phyloP scores from a whole-genome alignment of 2,113 vertebrate species.

The Poeciliopsis turrubarensis region DNA sequence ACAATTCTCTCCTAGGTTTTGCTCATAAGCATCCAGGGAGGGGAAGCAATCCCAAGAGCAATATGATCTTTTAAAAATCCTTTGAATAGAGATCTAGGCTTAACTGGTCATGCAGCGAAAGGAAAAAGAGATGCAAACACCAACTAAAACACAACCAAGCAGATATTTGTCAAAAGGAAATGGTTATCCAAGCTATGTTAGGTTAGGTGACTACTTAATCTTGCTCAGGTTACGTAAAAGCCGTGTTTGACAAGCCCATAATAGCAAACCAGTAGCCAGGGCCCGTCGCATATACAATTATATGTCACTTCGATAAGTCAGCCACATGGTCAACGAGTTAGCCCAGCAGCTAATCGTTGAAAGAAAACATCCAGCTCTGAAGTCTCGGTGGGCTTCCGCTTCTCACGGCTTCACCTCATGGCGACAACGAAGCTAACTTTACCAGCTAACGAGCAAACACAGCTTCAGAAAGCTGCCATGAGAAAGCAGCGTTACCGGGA shows the following conservation, averaged over 20 bases:
- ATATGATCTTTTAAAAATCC: not conserved
- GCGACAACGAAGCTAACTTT: slow-evolving; percentile 66
- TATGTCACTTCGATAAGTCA: slow-evolving; percentile 25
- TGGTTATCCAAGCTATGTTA: slow-evolving; percentile 43
- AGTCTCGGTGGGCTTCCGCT: slow-evolving; percentile 66
- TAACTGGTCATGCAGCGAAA: not conserved
- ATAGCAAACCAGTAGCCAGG: slow-evolving; percentile 49
- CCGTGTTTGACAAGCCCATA: slow-evolving; percentile 44
- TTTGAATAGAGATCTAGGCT: fast-evolving
- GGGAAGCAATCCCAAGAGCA: not conserved
- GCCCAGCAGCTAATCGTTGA: slow-evolving; percentile 51
- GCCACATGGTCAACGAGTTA: slow-evolving; percentile 72
- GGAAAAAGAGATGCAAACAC: slow-evolving; percentile 1
- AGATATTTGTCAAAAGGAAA: slow-evolving; percentile 6
- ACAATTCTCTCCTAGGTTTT: not conserved
- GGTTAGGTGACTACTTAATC: slow-evolving; percentile 55
- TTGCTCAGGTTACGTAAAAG: slow-evolving; percentile 69
- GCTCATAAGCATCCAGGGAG: not conserved
- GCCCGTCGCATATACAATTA: slow-evolving; percentile 38
- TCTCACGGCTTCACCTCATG: slow-evolving; percentile 73
- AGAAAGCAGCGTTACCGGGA: not conserved
- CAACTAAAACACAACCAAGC: not conserved
- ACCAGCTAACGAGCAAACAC: slow-evolving; percentile 50
- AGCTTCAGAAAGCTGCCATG: not conserved
- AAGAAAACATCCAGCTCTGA: slow-evolving; percentile 29